Percentiles rank a stretch among this genome's conserved stretches.
Conservation (phyloP, 2,113 vertebrate species). For the Odocoileus hemionus region DNA sequence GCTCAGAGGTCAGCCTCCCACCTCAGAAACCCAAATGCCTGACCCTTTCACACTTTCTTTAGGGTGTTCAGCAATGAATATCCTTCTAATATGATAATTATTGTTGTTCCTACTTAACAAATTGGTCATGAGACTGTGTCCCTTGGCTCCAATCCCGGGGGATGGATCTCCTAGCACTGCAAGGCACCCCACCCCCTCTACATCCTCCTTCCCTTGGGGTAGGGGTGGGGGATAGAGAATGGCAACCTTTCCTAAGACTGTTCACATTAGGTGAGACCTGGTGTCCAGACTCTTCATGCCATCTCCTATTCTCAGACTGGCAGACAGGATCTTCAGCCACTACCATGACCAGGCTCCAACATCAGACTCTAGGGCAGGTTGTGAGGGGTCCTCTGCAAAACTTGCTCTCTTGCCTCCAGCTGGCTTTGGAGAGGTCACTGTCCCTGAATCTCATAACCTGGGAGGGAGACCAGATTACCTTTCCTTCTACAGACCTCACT, state of each 20-base stretch:
- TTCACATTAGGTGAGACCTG: neutral
- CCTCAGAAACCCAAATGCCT: neutral
- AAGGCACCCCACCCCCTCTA: neutral
- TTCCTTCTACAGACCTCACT: neutral
- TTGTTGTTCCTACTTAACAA: slow-evolving; percentile 52
- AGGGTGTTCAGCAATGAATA: slow-evolving; percentile 18
- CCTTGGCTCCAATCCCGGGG: slow-evolving; percentile 49
- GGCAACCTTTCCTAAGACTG: slow-evolving; percentile 24
- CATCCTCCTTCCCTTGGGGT: neutral
- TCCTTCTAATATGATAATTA: slow-evolving; percentile 54
- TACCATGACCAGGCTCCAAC: neutral
- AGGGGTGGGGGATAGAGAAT: neutral
- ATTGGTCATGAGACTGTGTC: slow-evolving; percentile 52
- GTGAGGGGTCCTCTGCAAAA: neutral
- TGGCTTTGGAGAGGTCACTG: neutral
- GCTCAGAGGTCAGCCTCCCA: neutral
- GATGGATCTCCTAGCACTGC: slow-evolving; percentile 25
- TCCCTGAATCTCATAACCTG: neutral
- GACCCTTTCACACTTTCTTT: slow-evolving; percentile 15
- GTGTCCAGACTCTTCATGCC: neutral
- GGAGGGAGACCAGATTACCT: neutral
- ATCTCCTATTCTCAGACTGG: neutral
- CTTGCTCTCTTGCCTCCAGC: neutral
- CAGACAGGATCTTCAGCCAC: neutral
- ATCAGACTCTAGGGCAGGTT: neutral